A percentile compares a stretch with the other conserved stretches of the same genome.
phyloP scores from a whole-genome alignment of 2,113 vertebrate genomes.

The Mobula birostris region DNA sequence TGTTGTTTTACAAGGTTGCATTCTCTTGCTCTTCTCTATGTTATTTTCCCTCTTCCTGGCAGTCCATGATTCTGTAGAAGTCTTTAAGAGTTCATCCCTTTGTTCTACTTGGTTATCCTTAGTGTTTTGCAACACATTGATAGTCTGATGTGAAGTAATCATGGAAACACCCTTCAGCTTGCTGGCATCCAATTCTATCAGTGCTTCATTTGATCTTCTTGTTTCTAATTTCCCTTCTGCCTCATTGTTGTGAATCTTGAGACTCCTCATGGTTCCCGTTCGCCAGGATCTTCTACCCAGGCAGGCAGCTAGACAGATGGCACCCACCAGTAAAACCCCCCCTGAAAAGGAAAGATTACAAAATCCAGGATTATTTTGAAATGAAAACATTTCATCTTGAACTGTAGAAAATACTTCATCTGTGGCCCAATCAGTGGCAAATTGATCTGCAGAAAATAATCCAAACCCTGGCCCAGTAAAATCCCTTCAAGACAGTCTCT shows the following conservation, averaged over 20 bases:
- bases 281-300: not conserved
- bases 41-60: not conserved
- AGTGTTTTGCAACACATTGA: not conserved
- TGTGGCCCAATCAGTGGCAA: too few relatives aligned
- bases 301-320: not conserved
- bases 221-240: not conserved
- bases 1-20: conserved; percentile 22
- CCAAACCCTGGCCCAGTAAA: not conserved
- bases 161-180: not conserved
- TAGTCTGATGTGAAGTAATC: not conserved
- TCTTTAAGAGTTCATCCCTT: not conserved
- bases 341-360: conserved; percentile 27
- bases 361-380: not conserved
- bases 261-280: not conserved
- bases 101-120: not conserved
- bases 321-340: conserved; percentile 35
- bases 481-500: not conserved
- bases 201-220: not conserved
- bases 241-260: not conserved
- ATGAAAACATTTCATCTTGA: not conserved
- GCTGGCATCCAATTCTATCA: not conserved
- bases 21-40: not conserved
- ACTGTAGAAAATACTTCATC: too few relatives aligned
- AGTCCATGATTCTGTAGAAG: not conserved
- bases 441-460: not conserved